Evolutionary conservation across 2,113 vertebrate genomes (phyloP), one percentile per base, ranked within the genome.

Genomic region (Ahaetulla prasina): DNA sequence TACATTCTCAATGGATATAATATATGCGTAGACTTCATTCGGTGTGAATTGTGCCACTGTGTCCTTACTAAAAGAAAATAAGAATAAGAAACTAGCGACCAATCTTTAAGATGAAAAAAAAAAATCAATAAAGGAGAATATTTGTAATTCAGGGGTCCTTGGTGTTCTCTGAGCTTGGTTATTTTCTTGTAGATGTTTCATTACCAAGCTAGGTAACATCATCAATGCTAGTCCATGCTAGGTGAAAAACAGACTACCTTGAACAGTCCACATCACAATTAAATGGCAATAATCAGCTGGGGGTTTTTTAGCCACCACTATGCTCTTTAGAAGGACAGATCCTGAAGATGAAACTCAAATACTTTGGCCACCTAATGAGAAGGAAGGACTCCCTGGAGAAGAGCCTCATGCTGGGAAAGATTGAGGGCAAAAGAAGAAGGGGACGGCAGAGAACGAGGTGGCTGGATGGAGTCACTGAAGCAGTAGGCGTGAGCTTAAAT

Each of bases 91-190:
- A 93, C 43, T 23, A 53, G 43, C 0, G 3, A 85, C 11, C 8
- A 11, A 12, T 54, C 53, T 89, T 85, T 91, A 89, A 93, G 87
- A 50, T 85, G 35, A 22, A 91, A 89, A 89, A 27, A 60, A 89
- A 18, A 54, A 54, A 4, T 2, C 60, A 5, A 63, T 63, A 63
- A 63, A 63, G 27, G 27, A 63, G 60, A n/a, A 12, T 63, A 63
- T n/a, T 9, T 5, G 27, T n/a, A 63, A 27, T 4, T 63, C 27
- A 63, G 27, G 60, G 57, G 4, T 30, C 27, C 60, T 63, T 63
- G 60, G 4, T 63, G 54, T 30, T 30, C 10, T 63, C 3, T 14
- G 27, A 30, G 27, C 27, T 63, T 30, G 60, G 60, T 14, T 30
- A 11, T 63, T 63, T 63, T 30, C 60, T 63, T 63, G 27, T 30